phyloP scores from a whole-genome alignment of 2,113 vertebrate species.

The Trematocara zebra region DNA sequence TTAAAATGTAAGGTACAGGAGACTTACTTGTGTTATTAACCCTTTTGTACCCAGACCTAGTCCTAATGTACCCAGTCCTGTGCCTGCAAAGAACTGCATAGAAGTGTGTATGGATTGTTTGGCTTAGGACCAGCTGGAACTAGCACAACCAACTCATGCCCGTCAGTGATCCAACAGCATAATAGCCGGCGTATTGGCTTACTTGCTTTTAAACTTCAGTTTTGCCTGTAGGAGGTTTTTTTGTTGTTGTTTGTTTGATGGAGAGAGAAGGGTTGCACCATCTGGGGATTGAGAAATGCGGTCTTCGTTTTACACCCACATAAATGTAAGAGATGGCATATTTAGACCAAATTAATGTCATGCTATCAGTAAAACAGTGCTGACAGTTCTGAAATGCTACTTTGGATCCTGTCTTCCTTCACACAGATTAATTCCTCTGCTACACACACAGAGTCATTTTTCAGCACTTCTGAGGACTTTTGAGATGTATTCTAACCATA shows the following conservation, averaged over 20 bases:
- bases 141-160: not conserved
- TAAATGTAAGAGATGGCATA: not conserved
- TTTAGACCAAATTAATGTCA: conserved; percentile 22
- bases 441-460: not conserved
- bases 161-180: not conserved
- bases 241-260: not conserved
- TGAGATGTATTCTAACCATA: not conserved
- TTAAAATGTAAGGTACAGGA: not conserved
- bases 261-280: not conserved
- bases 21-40: not conserved
- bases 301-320: not conserved
- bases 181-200: not conserved
- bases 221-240: not conserved
- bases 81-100: not conserved
- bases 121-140: not conserved
- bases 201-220: not conserved
- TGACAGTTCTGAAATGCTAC: not conserved
- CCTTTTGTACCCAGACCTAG: not conserved
- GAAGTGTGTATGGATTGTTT: not conserved
- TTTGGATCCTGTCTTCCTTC: not conserved
- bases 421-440: not conserved
- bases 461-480: not conserved
- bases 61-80: not conserved
- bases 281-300: not conserved
- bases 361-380: conserved; percentile 1